Conservation (phyloP, 2,888 invertebrate genomes). For the Drosophila silvestris region DNA sequence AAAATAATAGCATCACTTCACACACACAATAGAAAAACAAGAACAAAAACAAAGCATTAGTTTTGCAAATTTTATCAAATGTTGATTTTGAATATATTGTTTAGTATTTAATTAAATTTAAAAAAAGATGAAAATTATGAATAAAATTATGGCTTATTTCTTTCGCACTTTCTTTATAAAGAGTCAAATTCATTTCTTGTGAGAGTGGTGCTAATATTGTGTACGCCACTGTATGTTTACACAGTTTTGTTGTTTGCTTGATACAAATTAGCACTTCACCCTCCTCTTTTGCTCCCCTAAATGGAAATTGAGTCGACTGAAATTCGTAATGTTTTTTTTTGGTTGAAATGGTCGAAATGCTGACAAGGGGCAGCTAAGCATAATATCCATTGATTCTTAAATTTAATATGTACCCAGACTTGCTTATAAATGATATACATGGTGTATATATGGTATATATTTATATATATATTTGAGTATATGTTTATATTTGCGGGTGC, state of each 20-base stretch:
- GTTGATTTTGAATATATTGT: not conserved
- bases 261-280: slow-evolving; percentile 57
- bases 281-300: not conserved
- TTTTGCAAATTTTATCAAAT: not conserved
- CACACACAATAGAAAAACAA: not conserved
- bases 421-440: not conserved
- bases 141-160: no score
- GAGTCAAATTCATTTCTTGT: not conserved
- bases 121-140: not conserved
- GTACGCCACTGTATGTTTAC: not conserved
- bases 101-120: not conserved
- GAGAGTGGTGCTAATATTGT: not conserved
- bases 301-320: slow-evolving; percentile 5
- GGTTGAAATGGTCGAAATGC: slow-evolving; percentile 14
- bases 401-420: not conserved
- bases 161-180: no score
- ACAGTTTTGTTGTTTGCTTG: slow-evolving; percentile 8
- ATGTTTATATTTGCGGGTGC: slow-evolving; percentile 52
- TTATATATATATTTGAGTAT: not conserved
- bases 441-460: not conserved
- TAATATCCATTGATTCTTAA: slow-evolving; percentile 15
- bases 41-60: not conserved
- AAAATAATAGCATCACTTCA: not conserved
- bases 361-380: slow-evolving; percentile 6
- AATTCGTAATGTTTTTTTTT: slow-evolving; percentile 7